Percentiles rank a stretch among this genome's conserved stretches.
Conservation (phyloP, 2,888 invertebrate genomes). For the Congeria kusceri region DNA sequence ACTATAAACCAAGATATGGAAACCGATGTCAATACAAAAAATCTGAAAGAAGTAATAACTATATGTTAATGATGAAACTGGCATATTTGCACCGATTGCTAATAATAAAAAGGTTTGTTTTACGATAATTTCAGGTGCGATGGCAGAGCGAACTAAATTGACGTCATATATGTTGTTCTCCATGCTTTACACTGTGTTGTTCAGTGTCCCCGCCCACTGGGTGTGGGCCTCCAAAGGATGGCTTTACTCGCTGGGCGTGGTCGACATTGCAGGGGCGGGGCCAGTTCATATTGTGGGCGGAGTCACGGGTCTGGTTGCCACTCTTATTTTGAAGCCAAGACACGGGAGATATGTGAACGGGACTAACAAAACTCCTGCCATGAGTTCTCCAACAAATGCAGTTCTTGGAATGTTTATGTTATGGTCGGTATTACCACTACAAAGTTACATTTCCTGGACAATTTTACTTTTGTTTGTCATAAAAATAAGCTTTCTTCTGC, state of each 20-base stretch:
- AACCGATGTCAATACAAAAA: no score
- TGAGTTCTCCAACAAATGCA: slow-evolving; percentile 81
- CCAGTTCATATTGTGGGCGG: slow-evolving; percentile 94
- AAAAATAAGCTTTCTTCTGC: no score
- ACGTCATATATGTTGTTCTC: slow-evolving; percentile 96
- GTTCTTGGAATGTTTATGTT: slow-evolving; percentile 82
- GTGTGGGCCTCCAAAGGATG: slow-evolving; percentile 90
- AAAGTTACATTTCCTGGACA: no score
- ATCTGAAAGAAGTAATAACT: no score
- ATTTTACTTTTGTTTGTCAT: no score
- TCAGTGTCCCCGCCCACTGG: slow-evolving; percentile 93
- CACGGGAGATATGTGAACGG: slow-evolving; percentile 66
- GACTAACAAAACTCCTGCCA: slow-evolving; percentile 54
- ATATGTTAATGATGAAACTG: no score
- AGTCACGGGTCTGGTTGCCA: slow-evolving; percentile 92
- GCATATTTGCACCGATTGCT: no score
- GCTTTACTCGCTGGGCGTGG: slow-evolving; percentile 94
- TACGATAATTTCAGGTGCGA: slow-evolving; percentile 89
- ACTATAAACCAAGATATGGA: no score
- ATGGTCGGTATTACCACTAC: slow-evolving; percentile 67
- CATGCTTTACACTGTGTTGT: slow-evolving; percentile 94
- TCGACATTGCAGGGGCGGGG: slow-evolving; percentile 95
- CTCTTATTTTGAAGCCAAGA: slow-evolving; percentile 95
- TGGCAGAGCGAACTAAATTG: slow-evolving; percentile 93
- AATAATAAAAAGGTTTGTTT: not conserved